Evolutionary conservation across 2,888 invertebrate species (phyloP), one percentile per base, ranked within the genome.

Genomic region (Theodoxus fluviatilis): DNA sequence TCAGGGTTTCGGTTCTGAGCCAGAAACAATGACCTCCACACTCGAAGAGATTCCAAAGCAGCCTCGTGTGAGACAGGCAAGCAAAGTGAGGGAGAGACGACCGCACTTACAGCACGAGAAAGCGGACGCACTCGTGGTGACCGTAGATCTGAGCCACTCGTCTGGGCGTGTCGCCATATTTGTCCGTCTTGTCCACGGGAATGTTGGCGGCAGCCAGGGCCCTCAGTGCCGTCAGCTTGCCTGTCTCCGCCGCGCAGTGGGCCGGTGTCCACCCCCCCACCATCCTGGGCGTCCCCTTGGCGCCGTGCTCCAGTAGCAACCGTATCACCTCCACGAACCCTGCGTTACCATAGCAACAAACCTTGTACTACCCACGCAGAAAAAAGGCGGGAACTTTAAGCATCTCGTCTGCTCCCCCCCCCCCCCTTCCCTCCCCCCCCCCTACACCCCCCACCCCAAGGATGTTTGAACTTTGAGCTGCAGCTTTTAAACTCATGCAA

Each of bases 201-300:
- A 83, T 75, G 47, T 78, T 76, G n/a, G 82, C 81, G 37, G 70
- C 76, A 63, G 80, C 78, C 9, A 85, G 79, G 4, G 83, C 83
- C 33, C 84, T 67, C 22, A 85, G 71, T 1, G 78, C 80, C 0
- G 77, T 76, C 18, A 84, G 47, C 61, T 80, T 80, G 7, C 84
- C 85, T 3, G 83, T 77, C 74, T 85, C 85, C 2, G 84, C 84
- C 2, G 85, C 84, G 66, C 79, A 81, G 74, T 85, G 85, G 6
- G 85, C 84, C 31, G 85, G 85, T 0, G 85, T 85, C 85, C 84
- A 85, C 0, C 81, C 83, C 40, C 77, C 78, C 38, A 78, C 79
- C 57, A 83, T 83, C 0, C 81, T 74, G 0, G 78, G 74, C 4
- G 75, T 78, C 0, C 82, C 83, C 22, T 81, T 80, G 15, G 84